Base-by-base conservation (phyloP, 2,888 invertebrate species). In the Portevinia maculata region DNA sequence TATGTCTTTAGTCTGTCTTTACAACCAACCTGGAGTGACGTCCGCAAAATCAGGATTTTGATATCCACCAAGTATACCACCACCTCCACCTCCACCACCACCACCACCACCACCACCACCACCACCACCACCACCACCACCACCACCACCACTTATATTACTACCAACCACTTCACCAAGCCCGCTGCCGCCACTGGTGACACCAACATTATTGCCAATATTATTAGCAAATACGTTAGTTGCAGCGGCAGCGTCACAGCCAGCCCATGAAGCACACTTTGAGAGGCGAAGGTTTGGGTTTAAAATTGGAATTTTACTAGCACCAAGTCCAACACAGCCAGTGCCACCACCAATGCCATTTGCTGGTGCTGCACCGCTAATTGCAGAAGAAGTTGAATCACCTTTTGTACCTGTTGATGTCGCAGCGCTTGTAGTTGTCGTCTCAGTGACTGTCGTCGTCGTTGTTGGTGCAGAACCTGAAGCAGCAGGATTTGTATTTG, bases 261-360 rank as follows among this genome's bases (percentile, higher is more conserved):
- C 92, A 73, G 94, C 93, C 95, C 95, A 94, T 32, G 94, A 94
- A 88, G 94, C 93, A 90, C 94, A 94, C 89, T 95, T 94, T 79
- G 94, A 93, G 60, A 94, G 91, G 46, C 93, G 90, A 85, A 92
- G 91, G 86, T 91, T 92, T 30, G 93, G 93, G 81, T 89, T 89
- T 34, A 90, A 86, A 69, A 94, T 92, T 73, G 94, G 94, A 87
- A 94, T 94, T 90, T 94, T 94, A 88, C 94, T 94, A 83, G 91
- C 87, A 44, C 85, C 75, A 41, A 84, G 64, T 55, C 57, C 84
- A 52, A 76, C 44, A 57, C 73, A 74, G 24, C 73, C 70, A 17
- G 37, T 48, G 37, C 13, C 34, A 48, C 84, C 65, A 19, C 71
- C 79, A 55, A 76, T 39, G 32, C 65, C 62, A 44, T 65, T 76